These are phyloP conservation scores for Ptychodera flava DNA, from an alignment of 35 echinoderm and acorn worm genomes.

Conservation along the genomic window DNA sequence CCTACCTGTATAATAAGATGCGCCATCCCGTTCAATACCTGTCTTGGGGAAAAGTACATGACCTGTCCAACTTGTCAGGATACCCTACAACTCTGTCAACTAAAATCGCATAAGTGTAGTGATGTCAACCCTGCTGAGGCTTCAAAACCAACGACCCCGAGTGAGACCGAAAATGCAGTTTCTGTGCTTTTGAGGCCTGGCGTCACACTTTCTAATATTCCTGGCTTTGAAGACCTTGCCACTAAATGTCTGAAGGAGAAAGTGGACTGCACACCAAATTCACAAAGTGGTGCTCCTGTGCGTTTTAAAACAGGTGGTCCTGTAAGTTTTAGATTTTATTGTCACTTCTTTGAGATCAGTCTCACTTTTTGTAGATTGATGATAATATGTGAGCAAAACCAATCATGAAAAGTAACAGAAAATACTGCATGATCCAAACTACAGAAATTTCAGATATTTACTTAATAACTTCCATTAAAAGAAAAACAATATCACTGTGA, in stretches of 20 bases:
- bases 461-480: background rate
- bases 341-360: background rate
- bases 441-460: background rate
- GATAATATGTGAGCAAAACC: background rate
- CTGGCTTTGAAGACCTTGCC: background rate
- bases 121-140: background rate
- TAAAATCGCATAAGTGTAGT: too few relatives aligned
- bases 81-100: background rate
- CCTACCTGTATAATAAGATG: background rate
- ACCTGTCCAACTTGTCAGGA: background rate
- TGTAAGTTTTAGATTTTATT: background rate
- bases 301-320: background rate
- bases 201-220: background rate
- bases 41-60: background rate
- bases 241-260: background rate
- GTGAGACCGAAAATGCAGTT: background rate
- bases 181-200: background rate
- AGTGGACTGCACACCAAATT: background rate
- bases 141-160: background rate
- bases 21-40: background rate
- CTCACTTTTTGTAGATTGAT: background rate
- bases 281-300: background rate
- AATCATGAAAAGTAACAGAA: background rate
- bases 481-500: too few relatives aligned
- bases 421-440: background rate